A percentile compares a stretch with the other conserved stretches of the same genome.
Evolutionary conservation across 1,140 invertebrate species (phyloP).

Genomic region (Listronotus oregonensis): DNA sequence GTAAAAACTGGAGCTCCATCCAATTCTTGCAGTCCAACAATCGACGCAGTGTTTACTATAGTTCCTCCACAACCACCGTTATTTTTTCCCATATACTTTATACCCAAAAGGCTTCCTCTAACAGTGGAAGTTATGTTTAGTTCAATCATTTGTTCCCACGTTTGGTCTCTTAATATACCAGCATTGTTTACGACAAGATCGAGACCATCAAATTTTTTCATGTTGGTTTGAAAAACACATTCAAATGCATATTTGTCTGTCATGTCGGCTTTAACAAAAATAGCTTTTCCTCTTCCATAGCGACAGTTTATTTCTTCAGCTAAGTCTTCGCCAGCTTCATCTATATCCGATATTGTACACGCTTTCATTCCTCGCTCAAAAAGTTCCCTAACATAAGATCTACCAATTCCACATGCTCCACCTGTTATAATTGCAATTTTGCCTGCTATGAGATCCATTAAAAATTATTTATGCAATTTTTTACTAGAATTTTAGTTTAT

Average conservation of each 20-base stretch:
- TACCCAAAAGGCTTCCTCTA: constrained; percentile 53
- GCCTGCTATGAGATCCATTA: background rate
- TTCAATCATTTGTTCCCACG: constrained; percentile 56
- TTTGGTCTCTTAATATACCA: constrained; percentile 54
- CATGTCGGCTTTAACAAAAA: constrained; percentile 13
- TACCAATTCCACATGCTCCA: constrained; percentile 13
- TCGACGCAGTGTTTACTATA: constrained; percentile 56
- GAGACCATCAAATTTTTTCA: constrained; percentile 2
- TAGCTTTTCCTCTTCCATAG: constrained; percentile 11
- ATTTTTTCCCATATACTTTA: constrained; percentile 57
- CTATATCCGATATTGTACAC: constrained; percentile 10
- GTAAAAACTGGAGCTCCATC: constrained; percentile 57
- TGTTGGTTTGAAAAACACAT: constrained; percentile 5
- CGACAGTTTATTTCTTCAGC: constrained; percentile 12
- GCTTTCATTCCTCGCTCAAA: constrained; percentile 16
- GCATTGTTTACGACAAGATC: constrained; percentile 18
- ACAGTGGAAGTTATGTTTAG: constrained; percentile 56
- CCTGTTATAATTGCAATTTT: constrained; percentile 19
- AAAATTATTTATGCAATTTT: no score
- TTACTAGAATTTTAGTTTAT: no score
- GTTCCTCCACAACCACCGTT: constrained; percentile 55
- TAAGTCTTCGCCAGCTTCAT: constrained; percentile 2
- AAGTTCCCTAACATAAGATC: constrained; percentile 9
- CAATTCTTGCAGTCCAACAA: constrained; percentile 56
- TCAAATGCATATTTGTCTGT: constrained; percentile 3